Evolutionary conservation across 2,113 vertebrate species (phyloP), one percentile per base, ranked within the genome.

Genomic region (Periophthalmus modestus): DNA sequence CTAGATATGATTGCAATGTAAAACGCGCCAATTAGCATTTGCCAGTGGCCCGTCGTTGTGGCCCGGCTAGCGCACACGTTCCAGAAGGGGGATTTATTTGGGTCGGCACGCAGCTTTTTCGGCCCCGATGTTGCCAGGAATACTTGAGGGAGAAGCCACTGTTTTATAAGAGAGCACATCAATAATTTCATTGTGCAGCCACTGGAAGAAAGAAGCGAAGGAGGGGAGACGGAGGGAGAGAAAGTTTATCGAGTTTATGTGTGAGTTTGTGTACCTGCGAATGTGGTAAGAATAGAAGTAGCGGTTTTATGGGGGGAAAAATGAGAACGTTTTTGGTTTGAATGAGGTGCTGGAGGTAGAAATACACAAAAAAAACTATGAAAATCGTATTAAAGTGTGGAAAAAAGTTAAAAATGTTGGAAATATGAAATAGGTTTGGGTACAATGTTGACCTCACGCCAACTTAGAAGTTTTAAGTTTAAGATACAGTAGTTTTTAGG

Each of bases 101-200:
- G 93, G 93, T 93, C 93, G 92, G 81, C 39, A 10, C 7, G 39
- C 75, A 87, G 91, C 89, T 93, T 93, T 93, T 93, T 87, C 80
- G 81, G 90, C 86, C 79, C 28, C 82, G 87, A 92, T 93, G 89
- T 93, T 93, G 90, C 92, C 91, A 90, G 88, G 89, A 92, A 92
- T 92, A 92, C 93, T 89, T 90, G 33, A 74, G 93, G 91, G 92
- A 93, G 71, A 83, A 86, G 90, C 88, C 87, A 89, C 85, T 88
- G 91, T 92, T 92, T 92, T 90, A 91, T 89, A 92, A 90, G 89
- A 91, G 89, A 91, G 89, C 81, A 84, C 92, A 93, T 93, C 90
- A 92, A 93, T 92, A 92, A 92, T 88, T 90, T 90, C 88, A 85
- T 77, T 85, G 82, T 87, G 71, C 85, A 19, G 71, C 18, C 72